phyloP scores from a whole-genome alignment of 2,113 vertebrate species.

The Arenaria interpres region DNA sequence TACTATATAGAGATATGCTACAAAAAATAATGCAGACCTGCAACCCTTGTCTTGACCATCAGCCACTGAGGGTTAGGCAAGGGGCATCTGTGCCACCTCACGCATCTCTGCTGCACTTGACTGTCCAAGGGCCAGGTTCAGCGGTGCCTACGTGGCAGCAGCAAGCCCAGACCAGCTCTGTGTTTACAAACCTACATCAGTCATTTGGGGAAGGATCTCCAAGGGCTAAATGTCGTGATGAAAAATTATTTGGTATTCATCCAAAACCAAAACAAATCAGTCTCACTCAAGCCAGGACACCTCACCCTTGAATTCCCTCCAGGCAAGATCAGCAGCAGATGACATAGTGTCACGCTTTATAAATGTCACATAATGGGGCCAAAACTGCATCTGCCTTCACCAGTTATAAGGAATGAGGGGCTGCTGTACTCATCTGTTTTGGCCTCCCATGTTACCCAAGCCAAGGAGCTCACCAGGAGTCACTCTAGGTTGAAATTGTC shows the following conservation, averaged over 20 bases:
- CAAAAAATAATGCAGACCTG: neutral
- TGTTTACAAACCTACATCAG: neutral
- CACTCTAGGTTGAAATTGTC: neutral
- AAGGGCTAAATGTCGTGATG: neutral
- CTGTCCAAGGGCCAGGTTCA: neutral
- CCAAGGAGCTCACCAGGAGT: neutral
- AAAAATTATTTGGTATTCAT: neutral
- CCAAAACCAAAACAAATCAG: neutral
- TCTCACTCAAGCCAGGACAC: neutral
- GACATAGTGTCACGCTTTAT: neutral
- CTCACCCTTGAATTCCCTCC: conserved; percentile 33
- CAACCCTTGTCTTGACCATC: neutral
- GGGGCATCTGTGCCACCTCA: neutral
- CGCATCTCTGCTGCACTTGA: neutral
- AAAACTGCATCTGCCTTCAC: neutral
- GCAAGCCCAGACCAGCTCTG: neutral
- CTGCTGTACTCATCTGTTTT: neutral
- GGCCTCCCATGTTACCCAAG: neutral
- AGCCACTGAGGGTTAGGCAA: fast-evolving
- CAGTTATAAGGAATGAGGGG: neutral
- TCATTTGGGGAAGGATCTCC: neutral
- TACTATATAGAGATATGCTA: fast-evolving
- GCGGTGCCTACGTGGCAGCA: fast-evolving
- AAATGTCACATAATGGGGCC: neutral
- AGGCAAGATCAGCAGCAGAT: conserved; percentile 15